Evolutionary conservation across 1,140 invertebrate species (phyloP).

Genomic region (Lutraria rhynchaena): DNA sequence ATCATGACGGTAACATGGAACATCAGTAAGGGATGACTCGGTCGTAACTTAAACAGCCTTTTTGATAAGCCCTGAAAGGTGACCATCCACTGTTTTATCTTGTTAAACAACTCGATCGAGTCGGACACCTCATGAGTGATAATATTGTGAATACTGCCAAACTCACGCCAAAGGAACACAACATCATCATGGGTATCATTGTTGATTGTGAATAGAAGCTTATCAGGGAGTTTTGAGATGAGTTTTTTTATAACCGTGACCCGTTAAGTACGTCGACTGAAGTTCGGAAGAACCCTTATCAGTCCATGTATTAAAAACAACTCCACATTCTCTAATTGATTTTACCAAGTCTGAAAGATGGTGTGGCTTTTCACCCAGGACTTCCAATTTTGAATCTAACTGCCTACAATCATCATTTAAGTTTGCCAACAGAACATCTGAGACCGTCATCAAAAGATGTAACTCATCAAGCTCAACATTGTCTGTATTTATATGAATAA

Average conservation of each 20-base stretch:
- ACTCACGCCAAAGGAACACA: no score
- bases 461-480: constrained; percentile 18
- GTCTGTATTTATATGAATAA: constrained; percentile 11
- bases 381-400: constrained; percentile 11
- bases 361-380: constrained; percentile 7
- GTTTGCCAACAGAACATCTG: constrained; percentile 14
- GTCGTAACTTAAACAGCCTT: no score
- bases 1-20: constrained; percentile 4
- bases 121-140: no score
- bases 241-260: background rate
- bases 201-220: no score
- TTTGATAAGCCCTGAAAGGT: no score
- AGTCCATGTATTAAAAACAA: constrained; percentile 17
- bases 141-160: no score
- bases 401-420: constrained; percentile 34
- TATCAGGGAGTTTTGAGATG: background rate
- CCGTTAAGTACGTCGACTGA: constrained; percentile 8
- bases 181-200: no score
- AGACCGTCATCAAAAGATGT: constrained; percentile 5
- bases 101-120: no score
- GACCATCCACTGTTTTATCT: no score
- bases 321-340: constrained; percentile 6
- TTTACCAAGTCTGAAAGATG: constrained; percentile 7
- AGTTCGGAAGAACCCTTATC: constrained; percentile 14
- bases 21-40: background rate